These are phyloP conservation scores for Lepidocyrtinus sp. DNA, from an alignment of 2,888 invertebrate species.

Conservation along the genomic window DNA sequence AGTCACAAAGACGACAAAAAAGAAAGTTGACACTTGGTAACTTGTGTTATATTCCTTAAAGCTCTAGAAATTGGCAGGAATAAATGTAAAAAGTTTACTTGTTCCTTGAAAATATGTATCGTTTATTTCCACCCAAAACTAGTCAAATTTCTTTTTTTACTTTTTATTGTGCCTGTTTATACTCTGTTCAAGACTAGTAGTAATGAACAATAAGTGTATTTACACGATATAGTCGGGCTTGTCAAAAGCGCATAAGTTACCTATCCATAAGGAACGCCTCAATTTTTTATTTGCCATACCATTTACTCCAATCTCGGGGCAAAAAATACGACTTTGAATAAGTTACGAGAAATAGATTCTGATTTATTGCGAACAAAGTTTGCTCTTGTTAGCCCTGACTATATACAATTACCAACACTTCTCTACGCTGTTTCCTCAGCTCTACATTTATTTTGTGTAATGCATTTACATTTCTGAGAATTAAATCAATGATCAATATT, in stretches of 20 bases:
- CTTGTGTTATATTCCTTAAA: constrained; percentile 8
- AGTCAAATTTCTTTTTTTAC: background rate
- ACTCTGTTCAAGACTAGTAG: too few species aligned
- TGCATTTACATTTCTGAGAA: background rate
- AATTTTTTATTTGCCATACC: background rate
- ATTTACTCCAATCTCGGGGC: constrained; percentile 4
- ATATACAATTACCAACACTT: background rate
- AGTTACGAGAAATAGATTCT: constrained; percentile 46
- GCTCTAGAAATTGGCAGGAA: constrained; percentile 38
- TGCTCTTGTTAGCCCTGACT: too few species aligned
- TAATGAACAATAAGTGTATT: background rate
- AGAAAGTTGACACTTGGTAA: constrained; percentile 39
- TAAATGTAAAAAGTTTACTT: constrained; percentile 35
- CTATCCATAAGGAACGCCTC: background rate
- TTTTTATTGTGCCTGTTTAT: background rate
- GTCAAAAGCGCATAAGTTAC: background rate
- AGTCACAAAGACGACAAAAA: constrained; percentile 23
- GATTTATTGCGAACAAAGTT: constrained; percentile 43
- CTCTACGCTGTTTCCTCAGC: background rate
- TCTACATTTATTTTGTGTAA: background rate
- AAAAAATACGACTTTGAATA: constrained; percentile 37
- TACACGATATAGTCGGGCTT: background rate
- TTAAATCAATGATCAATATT: constrained; percentile 9
- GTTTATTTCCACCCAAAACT: constrained; percentile 17
- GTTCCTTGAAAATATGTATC: background rate